Percentiles rank a stretch among this genome's conserved stretches.
phyloP scores from a whole-genome alignment of 2,113 vertebrate genomes.

The Brachypteracias leptosomus region DNA sequence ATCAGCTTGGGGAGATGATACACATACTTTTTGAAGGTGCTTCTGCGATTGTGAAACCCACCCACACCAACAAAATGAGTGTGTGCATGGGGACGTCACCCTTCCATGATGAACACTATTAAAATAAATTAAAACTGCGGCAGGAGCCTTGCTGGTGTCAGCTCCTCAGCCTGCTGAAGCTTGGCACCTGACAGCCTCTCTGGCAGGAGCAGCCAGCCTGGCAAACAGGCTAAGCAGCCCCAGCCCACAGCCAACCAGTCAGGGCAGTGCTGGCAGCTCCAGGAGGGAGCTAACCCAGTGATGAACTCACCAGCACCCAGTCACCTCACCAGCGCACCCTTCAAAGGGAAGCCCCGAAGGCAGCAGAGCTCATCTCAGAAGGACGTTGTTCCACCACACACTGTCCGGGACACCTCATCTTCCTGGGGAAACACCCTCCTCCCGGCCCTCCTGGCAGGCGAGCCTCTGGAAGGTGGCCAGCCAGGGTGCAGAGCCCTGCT shows the following conservation, averaged over 20 bases:
- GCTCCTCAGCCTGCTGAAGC: not conserved
- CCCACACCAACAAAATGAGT: not conserved
- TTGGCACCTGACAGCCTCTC: not conserved
- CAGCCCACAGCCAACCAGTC: not conserved
- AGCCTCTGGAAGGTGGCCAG: not conserved
- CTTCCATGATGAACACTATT: not conserved
- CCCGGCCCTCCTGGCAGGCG: rapidly evolving
- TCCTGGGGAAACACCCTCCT: conserved; percentile 24
- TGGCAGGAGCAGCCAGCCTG: not conserved
- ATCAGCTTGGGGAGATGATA: not conserved
- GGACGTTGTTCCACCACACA: rapidly evolving
- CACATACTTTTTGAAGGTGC: rapidly evolving
- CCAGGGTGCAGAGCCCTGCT: not conserved
- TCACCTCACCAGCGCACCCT: not conserved
- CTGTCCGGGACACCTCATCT: not conserved
- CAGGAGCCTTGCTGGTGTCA: conserved; percentile 1
- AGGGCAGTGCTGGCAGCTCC: not conserved
- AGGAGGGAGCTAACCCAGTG: not conserved
- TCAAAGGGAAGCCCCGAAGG: conserved; percentile 26
- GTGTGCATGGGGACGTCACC: not conserved
- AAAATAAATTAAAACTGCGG: not conserved
- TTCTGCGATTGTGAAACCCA: rapidly evolving
- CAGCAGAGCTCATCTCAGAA: not conserved
- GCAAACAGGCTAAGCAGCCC: conserved; percentile 11
- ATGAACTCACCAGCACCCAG: conserved; percentile 29